Evolutionary conservation across 2,888 invertebrate species (phyloP).

Genomic region (Tolmerus cingulatus): DNA sequence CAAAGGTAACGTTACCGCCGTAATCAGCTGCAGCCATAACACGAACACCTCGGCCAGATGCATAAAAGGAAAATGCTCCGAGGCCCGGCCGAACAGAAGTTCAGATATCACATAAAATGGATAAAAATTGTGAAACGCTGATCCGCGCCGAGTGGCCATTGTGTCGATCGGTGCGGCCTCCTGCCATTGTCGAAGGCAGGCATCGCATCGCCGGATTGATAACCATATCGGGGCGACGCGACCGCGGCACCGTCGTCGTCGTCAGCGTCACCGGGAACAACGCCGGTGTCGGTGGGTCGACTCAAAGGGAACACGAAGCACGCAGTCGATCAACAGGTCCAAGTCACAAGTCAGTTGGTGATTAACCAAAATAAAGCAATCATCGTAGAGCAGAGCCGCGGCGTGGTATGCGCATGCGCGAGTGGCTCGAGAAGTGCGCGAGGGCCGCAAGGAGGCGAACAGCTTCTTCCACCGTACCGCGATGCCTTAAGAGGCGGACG

Average conservation of each 20-base stretch:
- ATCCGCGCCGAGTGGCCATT: slow-evolving; percentile 12
- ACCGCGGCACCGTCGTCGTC: slow-evolving; percentile 11
- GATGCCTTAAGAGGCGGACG: slow-evolving; percentile 29
- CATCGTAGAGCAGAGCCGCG: slow-evolving; percentile 1
- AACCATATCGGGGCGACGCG: slow-evolving; percentile 28
- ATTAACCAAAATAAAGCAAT: slow-evolving; percentile 44
- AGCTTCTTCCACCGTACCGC: neutral
- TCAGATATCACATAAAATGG: slow-evolving; percentile 23
- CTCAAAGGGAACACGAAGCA: slow-evolving; percentile 22
- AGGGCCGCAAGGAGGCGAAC: neutral
- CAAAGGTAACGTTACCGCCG: slow-evolving; percentile 24
- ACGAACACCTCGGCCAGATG: slow-evolving; percentile 18
- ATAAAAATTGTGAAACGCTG: slow-evolving; percentile 31
- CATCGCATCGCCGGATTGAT: slow-evolving; percentile 33
- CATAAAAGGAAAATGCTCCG: slow-evolving; percentile 32
- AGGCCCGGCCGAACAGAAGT: slow-evolving; percentile 28
- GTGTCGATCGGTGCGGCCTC: neutral
- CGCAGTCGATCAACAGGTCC: slow-evolving; percentile 25
- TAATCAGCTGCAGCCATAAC: slow-evolving; percentile 13
- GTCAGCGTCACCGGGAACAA: neutral
- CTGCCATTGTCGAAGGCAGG: neutral
- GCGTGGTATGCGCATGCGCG: slow-evolving; percentile 13
- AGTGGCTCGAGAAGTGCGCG: neutral
- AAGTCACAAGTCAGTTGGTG: slow-evolving; percentile 26
- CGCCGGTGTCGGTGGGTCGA: slow-evolving; percentile 13